These are phyloP conservation scores for Aphyosemion australe DNA, from an alignment of 2,113 vertebrate genomes.

Conservation along the genomic window DNA sequence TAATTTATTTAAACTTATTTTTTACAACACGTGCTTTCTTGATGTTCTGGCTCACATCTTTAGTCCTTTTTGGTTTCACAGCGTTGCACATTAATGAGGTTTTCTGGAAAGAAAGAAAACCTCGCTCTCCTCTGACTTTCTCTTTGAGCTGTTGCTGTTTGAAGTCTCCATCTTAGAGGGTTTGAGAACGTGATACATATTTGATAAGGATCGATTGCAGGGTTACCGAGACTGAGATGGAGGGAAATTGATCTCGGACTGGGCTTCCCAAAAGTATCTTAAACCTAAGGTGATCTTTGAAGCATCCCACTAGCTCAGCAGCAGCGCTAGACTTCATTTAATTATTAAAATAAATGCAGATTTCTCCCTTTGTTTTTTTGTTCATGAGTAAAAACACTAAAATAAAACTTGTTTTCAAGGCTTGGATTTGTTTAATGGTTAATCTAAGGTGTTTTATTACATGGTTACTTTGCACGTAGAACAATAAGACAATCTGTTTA, in stretches of 20 bases:
- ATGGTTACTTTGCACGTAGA: slow-evolving; percentile 57
- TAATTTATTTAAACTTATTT: slow-evolving; percentile 20
- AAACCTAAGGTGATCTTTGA: slow-evolving; percentile 59
- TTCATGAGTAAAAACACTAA: not conserved
- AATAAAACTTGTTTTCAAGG: slow-evolving; percentile 3
- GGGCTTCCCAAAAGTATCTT: slow-evolving; percentile 70
- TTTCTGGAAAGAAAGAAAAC: slow-evolving; percentile 45
- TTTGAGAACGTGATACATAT: slow-evolving; percentile 77
- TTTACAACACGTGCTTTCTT: not conserved
- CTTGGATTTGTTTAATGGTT: slow-evolving; percentile 29
- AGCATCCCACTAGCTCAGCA: slow-evolving; percentile 28
- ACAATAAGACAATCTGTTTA: slow-evolving; percentile 69
- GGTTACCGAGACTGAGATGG: slow-evolving; percentile 69
- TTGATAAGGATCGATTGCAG: slow-evolving; percentile 77
- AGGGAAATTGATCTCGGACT: slow-evolving; percentile 70
- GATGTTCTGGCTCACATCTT: slow-evolving; percentile 6
- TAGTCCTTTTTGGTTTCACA: slow-evolving; percentile 19
- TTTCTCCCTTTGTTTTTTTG: slow-evolving; percentile 7
- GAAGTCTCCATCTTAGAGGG: slow-evolving; percentile 69
- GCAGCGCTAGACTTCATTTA: slow-evolving; percentile 27
- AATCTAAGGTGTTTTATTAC: slow-evolving; percentile 40
- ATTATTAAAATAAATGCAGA: slow-evolving; percentile 21
- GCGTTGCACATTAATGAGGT: slow-evolving; percentile 31
- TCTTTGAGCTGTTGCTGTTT: slow-evolving; percentile 61
- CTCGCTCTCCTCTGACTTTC: slow-evolving; percentile 53